Evolutionary conservation across 2,113 vertebrate species (phyloP).

Genomic region (Ptilonorhynchus violaceus): DNA sequence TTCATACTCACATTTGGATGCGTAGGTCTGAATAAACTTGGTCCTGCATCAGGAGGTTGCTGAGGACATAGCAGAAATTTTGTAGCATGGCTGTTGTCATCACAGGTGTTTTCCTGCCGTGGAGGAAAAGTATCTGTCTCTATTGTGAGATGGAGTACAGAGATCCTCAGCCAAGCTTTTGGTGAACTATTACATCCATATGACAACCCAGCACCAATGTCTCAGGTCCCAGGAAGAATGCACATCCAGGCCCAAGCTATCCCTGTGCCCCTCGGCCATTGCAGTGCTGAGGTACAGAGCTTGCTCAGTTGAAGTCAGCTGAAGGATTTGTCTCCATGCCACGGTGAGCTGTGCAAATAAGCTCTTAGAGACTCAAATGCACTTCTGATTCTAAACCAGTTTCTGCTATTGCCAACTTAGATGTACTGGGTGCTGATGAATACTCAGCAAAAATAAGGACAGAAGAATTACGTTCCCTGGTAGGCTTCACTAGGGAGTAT

Average conservation of each 20-base stretch:
- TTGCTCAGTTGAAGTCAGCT: background rate
- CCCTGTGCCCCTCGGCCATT: rapidly evolving
- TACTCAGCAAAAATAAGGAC: background rate
- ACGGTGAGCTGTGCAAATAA: background rate
- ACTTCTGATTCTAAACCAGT: background rate
- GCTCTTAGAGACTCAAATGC: background rate
- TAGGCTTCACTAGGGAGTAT: background rate
- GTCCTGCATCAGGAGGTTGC: background rate
- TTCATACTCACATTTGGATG: background rate
- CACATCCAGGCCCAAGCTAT: no score
- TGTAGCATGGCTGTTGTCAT: background rate
- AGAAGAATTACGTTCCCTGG: background rate
- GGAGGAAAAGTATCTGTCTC: background rate
- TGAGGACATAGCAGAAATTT: background rate
- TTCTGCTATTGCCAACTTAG: background rate
- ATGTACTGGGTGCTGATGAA: background rate
- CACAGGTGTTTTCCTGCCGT: background rate
- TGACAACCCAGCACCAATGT: background rate
- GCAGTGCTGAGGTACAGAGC: rapidly evolving
- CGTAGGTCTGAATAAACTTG: background rate
- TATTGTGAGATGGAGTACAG: background rate
- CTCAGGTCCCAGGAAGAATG: background rate
- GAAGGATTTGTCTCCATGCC: background rate
- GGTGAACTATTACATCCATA: background rate
- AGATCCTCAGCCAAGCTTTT: background rate